Conservation (phyloP, 2,797 vertebrate species). For the Nasua narica region DNA sequence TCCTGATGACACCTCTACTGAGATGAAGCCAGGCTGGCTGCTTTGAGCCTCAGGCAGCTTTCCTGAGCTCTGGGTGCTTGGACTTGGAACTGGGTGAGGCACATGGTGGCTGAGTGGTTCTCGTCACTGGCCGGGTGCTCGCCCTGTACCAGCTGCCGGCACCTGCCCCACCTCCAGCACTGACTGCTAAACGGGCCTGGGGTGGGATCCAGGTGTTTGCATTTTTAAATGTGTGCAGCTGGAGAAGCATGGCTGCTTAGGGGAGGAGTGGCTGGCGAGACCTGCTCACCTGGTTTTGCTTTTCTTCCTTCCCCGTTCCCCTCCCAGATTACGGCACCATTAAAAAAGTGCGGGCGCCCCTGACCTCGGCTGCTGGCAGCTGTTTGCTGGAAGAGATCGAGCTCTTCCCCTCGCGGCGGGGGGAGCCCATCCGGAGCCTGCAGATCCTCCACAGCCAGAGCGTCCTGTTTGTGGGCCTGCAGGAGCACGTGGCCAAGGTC, state of each 20-base stretch:
- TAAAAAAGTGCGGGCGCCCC: conserved; percentile 95
- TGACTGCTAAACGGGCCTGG: accelerated
- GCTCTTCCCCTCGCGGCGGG: conserved; percentile 88
- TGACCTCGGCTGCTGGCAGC: conserved; percentile 90
- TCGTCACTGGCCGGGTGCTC: accelerated
- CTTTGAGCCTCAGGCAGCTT: accelerated
- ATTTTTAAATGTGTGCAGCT: neutral
- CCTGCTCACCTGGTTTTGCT: accelerated
- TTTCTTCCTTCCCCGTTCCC: neutral
- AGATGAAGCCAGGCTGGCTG: too few relatives aligned
- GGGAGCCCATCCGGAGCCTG: conserved; percentile 92
- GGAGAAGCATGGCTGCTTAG: neutral
- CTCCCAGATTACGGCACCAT: conserved; percentile 94
- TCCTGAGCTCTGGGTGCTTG: too few relatives aligned
- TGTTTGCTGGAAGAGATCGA: conserved; percentile 97
- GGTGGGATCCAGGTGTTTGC: accelerated
- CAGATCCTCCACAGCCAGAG: conserved; percentile 96
- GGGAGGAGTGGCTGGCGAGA: neutral
- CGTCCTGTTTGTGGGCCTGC: conserved; percentile 94
- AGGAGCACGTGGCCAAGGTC: conserved; percentile 94
- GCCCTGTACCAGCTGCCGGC: accelerated
- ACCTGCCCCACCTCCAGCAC: accelerated
- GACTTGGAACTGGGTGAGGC: neutral
- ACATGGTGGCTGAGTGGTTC: accelerated
- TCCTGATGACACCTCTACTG: neutral